Percentiles rank a stretch among this genome's conserved stretches.
phyloP scores from a whole-genome alignment of 1,140 invertebrate genomes.

The Bombus polaris region DNA sequence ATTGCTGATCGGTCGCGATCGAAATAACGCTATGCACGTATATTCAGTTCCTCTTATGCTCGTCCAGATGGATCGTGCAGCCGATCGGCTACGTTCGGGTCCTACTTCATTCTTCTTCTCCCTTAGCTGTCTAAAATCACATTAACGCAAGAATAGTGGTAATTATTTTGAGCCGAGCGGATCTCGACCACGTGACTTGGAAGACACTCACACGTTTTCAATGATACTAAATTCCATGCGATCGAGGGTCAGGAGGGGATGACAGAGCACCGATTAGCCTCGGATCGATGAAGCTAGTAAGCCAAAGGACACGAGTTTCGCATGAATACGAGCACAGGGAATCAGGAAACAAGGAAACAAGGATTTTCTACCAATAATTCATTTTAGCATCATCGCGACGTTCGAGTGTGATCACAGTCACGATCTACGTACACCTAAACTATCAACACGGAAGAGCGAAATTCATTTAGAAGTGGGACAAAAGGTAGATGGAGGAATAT shows the following conservation, averaged over 20 bases:
- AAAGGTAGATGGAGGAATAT: neutral
- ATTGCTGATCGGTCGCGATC: neutral
- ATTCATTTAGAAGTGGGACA: neutral
- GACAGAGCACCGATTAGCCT: neutral
- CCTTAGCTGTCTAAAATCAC: constrained; percentile 80
- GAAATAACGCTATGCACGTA: neutral
- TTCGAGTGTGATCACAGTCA: constrained; percentile 52
- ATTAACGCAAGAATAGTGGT: constrained; percentile 79
- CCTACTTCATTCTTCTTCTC: constrained; percentile 35
- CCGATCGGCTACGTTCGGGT: neutral
- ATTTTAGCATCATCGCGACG: constrained; percentile 51
- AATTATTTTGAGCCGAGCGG: constrained; percentile 59
- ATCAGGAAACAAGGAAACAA: neutral
- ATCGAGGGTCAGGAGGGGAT: neutral
- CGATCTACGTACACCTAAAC: constrained; percentile 54
- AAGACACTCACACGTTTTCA: constrained; percentile 63
- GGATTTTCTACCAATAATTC: no score
- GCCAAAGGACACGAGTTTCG: constrained; percentile 3
- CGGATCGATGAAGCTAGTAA: constrained; percentile 8
- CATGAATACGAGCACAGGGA: neutral
- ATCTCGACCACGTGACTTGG: constrained; percentile 64
- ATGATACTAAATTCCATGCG: constrained; percentile 46
- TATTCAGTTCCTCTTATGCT: neutral
- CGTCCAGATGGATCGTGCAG: neutral
- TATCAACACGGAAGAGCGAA: constrained; percentile 52